Evolutionary conservation across 1,140 invertebrate species (phyloP).

Genomic region (Sinonovacula constricta): DNA sequence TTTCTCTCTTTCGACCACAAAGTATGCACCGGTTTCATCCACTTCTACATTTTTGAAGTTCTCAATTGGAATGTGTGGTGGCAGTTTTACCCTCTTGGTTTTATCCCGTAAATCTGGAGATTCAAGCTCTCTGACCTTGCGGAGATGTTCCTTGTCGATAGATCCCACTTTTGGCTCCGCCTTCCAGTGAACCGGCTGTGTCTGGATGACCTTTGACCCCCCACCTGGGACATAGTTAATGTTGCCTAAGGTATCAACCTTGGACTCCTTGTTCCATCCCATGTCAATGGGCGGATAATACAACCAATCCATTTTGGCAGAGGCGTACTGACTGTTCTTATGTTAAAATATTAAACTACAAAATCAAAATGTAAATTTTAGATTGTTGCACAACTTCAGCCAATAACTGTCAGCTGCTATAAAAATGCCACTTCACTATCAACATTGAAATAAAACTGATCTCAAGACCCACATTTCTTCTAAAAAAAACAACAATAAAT

Average conservation of each 20-base stretch:
- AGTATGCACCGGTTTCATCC: conserved; percentile 51
- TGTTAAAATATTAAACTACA: too few relatives aligned
- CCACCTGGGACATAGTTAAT: conserved; percentile 60
- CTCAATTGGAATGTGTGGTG: conserved; percentile 37
- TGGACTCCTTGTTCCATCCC: conserved; percentile 62
- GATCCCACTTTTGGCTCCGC: conserved; percentile 67
- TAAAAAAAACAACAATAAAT: too few relatives aligned
- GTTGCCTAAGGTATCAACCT: conserved; percentile 68
- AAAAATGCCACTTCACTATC: too few relatives aligned
- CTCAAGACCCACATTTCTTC: too few relatives aligned
- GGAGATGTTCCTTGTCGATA: conserved; percentile 60
- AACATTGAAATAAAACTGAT: too few relatives aligned
- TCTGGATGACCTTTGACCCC: conserved; percentile 41
- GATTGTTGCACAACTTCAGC: too few relatives aligned
- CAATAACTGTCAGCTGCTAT: too few relatives aligned
- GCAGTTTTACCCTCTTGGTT: conserved; percentile 41
- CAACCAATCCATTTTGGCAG: conserved; percentile 41
- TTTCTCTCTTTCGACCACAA: conserved; percentile 78
- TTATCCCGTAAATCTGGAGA: conserved; percentile 40
- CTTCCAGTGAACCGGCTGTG: conserved; percentile 64
- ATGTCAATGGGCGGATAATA: conserved; percentile 44
- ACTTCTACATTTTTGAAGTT: conserved; percentile 48
- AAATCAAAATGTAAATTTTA: too few relatives aligned
- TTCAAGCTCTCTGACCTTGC: conserved; percentile 4
- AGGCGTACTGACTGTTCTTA: too few relatives aligned